phyloP scores from a whole-genome alignment of 1,140 invertebrate genomes.

The Penaeus chinensis region DNA sequence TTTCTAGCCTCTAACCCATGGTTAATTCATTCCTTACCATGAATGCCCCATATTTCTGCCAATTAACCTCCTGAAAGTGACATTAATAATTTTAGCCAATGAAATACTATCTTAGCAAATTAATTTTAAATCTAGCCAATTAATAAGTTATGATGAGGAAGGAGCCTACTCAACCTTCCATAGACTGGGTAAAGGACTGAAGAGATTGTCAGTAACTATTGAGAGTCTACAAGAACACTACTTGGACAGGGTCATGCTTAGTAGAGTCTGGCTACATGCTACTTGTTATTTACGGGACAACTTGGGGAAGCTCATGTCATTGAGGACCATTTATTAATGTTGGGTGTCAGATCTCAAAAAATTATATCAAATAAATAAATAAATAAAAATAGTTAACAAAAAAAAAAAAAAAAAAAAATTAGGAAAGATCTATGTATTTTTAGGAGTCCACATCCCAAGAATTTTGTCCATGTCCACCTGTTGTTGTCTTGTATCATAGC shows the following conservation, averaged over 20 bases:
- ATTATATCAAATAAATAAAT: slow-evolving; percentile 32
- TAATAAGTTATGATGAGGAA: slow-evolving; percentile 44
- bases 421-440: slow-evolving; percentile 5
- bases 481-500: slow-evolving; percentile 36
- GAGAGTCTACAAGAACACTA: slow-evolving; percentile 51
- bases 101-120: slow-evolving; percentile 29
- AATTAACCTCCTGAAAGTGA: slow-evolving; percentile 46
- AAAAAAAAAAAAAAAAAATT: too few relatives aligned
- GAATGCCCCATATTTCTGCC: slow-evolving; percentile 18
- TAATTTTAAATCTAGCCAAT: slow-evolving; percentile 41
- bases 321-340: slow-evolving; percentile 42
- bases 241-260: slow-evolving; percentile 57
- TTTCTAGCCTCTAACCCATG: slow-evolving; percentile 47
- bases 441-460: slow-evolving; percentile 11
- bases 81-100: slow-evolving; percentile 50
- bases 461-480: slow-evolving; percentile 54
- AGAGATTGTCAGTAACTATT: slow-evolving; percentile 50
- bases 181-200: slow-evolving; percentile 39
- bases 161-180: slow-evolving; percentile 52
- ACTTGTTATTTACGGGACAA: slow-evolving; percentile 43
- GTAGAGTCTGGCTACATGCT: slow-evolving; percentile 54
- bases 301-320: slow-evolving; percentile 37
- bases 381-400: not conserved
- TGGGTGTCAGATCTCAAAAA: not conserved
- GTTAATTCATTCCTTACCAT: slow-evolving; percentile 57